These are phyloP conservation scores for Matsumurasca onukii DNA, from an alignment of 1,140 invertebrate species.

Conservation along the genomic window DNA sequence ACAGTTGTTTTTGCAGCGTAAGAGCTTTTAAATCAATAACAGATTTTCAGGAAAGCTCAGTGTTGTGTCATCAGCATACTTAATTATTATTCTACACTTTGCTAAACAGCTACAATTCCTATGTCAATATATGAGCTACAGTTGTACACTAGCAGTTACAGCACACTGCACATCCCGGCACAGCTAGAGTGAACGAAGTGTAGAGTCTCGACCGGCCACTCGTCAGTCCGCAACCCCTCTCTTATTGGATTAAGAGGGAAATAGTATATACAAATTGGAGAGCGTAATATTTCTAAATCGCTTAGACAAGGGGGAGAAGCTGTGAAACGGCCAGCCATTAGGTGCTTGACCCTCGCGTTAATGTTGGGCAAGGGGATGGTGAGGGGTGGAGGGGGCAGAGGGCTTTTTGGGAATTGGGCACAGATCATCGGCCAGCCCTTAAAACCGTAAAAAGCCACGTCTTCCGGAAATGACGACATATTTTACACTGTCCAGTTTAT, in stretches of 20 bases:
- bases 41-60: too few relatives aligned
- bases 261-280: slow-evolving; percentile 23
- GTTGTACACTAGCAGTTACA: too few relatives aligned
- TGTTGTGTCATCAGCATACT: too few relatives aligned
- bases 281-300: slow-evolving; percentile 25
- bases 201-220: too few relatives aligned
- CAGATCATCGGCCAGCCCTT: slow-evolving; percentile 10
- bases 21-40: too few relatives aligned
- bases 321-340: slow-evolving; percentile 32
- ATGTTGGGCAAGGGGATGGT: slow-evolving; percentile 11
- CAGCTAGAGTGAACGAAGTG: too few relatives aligned
- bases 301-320: slow-evolving; percentile 27
- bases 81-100: too few relatives aligned
- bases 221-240: background rate
- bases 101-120: too few relatives aligned
- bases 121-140: too few relatives aligned
- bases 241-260: slow-evolving; percentile 22
- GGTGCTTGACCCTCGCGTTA: slow-evolving; percentile 25
- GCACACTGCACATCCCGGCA: too few relatives aligned
- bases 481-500: background rate
- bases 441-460: background rate
- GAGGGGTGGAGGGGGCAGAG: slow-evolving; percentile 35
- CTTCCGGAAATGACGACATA: slow-evolving; percentile 4
- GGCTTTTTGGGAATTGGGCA: slow-evolving; percentile 20
- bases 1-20: too few relatives aligned